A percentile compares a stretch with the other conserved stretches of the same genome.
Evolutionary conservation across 2,888 invertebrate genomes (phyloP).

Genomic region (Napeogenes sylphis): DNA sequence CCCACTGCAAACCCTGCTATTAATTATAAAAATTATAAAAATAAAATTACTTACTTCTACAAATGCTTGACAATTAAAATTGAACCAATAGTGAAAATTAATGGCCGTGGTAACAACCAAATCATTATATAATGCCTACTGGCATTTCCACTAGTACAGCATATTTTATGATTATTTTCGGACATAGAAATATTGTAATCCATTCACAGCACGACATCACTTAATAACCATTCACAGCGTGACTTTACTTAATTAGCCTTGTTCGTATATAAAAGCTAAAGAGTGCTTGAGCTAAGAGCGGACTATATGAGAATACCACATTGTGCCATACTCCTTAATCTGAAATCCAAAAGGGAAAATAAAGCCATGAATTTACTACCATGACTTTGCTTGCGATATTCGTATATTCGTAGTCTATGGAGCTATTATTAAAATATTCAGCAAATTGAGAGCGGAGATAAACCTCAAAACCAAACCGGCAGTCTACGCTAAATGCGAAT

Average conservation of each 20-base stretch:
- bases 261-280: constrained; percentile 48
- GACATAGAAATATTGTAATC: constrained; percentile 47
- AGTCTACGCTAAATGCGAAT: constrained; percentile 56
- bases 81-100: no score
- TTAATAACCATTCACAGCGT: constrained; percentile 11
- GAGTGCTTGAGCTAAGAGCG: constrained; percentile 28
- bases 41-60: no score
- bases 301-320: neutral
- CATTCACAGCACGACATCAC: constrained; percentile 33
- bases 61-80: no score
- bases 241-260: constrained; percentile 56
- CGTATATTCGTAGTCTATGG: constrained; percentile 1
- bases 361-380: constrained; percentile 3
- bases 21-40: no score
- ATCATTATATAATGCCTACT: no score
- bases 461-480: constrained; percentile 22
- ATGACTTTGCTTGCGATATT: constrained; percentile 1
- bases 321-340: no score
- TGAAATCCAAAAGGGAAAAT: neutral
- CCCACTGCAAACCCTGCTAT: no score
- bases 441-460: constrained; percentile 7
- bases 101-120: no score
- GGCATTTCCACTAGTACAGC: no score
- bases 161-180: constrained; percentile 15
- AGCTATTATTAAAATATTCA: constrained; percentile 5